A percentile compares a stretch with the other conserved stretches of the same genome.
Evolutionary conservation across 2,797 vertebrate genomes (phyloP).

Genomic region (Microctenopoma stevenorrisi): DNA sequence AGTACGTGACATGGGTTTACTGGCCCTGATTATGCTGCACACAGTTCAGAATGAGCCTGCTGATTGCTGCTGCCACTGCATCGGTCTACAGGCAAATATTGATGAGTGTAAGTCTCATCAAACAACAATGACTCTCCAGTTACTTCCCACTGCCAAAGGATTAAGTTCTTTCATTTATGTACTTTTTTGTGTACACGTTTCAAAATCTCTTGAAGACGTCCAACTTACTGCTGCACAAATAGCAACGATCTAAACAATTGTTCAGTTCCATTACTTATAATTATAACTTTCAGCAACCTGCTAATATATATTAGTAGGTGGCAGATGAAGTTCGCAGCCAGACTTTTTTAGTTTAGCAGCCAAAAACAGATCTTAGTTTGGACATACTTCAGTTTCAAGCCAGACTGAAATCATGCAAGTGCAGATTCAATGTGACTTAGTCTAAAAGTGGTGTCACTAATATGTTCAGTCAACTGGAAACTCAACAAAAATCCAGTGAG

Average conservation of each 20-base stretch:
- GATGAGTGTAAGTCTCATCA: slow-evolving; percentile 54
- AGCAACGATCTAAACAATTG: not conserved
- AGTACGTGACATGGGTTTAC: slow-evolving; percentile 40
- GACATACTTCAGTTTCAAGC: slow-evolving; percentile 10
- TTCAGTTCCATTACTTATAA: slow-evolving; percentile 13
- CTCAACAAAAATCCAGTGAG: slow-evolving; percentile 31
- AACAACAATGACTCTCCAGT: slow-evolving; percentile 49
- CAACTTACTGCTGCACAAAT: slow-evolving; percentile 7
- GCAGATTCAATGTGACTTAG: slow-evolving; percentile 25
- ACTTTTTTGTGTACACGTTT: slow-evolving; percentile 11
- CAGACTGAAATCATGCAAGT: slow-evolving; percentile 35
- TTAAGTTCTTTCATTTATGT: slow-evolving; percentile 29
- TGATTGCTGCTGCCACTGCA: slow-evolving; percentile 13
- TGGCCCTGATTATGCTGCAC: slow-evolving; percentile 27
- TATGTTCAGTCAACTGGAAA: slow-evolving; percentile 48
- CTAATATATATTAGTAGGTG: not conserved
- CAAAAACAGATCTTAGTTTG: slow-evolving; percentile 16
- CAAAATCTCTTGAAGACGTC: not conserved
- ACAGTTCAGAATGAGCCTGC: slow-evolving; percentile 14
- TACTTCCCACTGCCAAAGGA: slow-evolving; percentile 27
- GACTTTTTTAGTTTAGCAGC: slow-evolving; percentile 15
- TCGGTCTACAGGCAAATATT: slow-evolving; percentile 49
- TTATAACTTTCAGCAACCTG: not conserved
- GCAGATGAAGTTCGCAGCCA: slow-evolving; percentile 11
- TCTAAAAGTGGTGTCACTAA: slow-evolving; percentile 46